Evolutionary conservation across 1,140 invertebrate species (phyloP).

Genomic region (Drosophila virilis): DNA sequence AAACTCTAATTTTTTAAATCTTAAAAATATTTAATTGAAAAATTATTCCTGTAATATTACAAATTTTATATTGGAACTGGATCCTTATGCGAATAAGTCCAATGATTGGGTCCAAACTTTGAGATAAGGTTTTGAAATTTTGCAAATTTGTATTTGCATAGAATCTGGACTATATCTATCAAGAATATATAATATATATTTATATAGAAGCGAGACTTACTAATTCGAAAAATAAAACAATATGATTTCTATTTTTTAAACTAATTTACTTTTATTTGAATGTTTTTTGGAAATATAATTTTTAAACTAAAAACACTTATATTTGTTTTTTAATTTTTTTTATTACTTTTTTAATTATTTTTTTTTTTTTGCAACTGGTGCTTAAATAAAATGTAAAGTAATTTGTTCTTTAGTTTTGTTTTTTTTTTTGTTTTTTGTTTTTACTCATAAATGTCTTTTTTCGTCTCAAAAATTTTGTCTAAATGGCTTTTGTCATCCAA

Average conservation of each 20-base stretch:
- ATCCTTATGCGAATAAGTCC: too few relatives aligned
- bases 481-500: conserved; percentile 81
- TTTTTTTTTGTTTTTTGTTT: conserved; percentile 50
- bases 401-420: conserved; percentile 55
- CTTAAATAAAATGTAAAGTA: conserved; percentile 82
- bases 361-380: conserved; percentile 58
- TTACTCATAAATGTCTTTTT: conserved; percentile 79
- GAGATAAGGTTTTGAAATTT: too few relatives aligned
- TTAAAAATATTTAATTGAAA: too few relatives aligned
- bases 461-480: conserved; percentile 83
- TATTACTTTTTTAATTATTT: conserved; percentile 10
- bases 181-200: too few relatives aligned
- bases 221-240: neutral
- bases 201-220: too few relatives aligned
- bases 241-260: conserved; percentile 68
- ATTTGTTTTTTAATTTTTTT: conserved; percentile 61
- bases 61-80: too few relatives aligned
- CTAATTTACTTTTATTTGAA: conserved; percentile 79
- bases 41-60: too few relatives aligned
- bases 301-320: conserved; percentile 82
- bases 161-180: too few relatives aligned
- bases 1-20: too few relatives aligned
- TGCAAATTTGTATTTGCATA: too few relatives aligned
- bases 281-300: conserved; percentile 82
- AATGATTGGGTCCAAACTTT: too few relatives aligned